These are phyloP conservation scores for Dreissena rostriformis DNA, from an alignment of 1,140 invertebrate genomes.

Conservation along the genomic window DNA sequence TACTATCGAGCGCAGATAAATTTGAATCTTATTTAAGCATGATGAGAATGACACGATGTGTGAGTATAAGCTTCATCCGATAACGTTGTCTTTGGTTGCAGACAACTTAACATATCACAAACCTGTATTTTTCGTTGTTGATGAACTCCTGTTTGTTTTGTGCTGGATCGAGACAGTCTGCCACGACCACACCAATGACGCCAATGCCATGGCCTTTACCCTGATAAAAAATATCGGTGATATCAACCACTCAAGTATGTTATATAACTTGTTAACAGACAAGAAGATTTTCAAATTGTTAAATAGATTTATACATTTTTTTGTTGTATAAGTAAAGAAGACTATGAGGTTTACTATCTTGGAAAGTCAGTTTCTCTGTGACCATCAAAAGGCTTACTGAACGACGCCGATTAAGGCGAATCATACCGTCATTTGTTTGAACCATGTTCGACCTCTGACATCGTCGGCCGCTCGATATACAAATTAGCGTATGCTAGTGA, in stretches of 20 bases:
- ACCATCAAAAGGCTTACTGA: background rate
- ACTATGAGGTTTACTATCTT: background rate
- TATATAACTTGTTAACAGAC: background rate
- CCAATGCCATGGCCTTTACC: slow-evolving; percentile 74
- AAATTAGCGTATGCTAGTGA: too few species aligned
- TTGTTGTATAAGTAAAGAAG: background rate
- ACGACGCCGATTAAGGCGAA: background rate
- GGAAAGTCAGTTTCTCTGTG: background rate
- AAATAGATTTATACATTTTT: background rate
- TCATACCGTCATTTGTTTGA: too few species aligned
- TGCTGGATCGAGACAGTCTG: slow-evolving; percentile 76
- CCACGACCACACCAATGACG: slow-evolving; percentile 77
- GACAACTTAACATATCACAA: slow-evolving; percentile 15
- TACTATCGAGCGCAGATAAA: too few species aligned
- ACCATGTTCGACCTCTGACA: too few species aligned
- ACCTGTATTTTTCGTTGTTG: slow-evolving; percentile 77
- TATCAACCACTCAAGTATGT: background rate
- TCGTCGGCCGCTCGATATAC: too few species aligned
- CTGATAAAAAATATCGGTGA: slow-evolving; percentile 57
- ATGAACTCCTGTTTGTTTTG: slow-evolving; percentile 80
- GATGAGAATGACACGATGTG: too few species aligned
- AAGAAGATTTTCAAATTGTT: background rate
- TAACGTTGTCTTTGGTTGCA: too few species aligned
- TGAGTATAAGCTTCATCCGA: too few species aligned
- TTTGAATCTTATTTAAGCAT: too few species aligned